phyloP scores from a whole-genome alignment of 2,888 invertebrate genomes.

The Chrysina gloriosa region DNA sequence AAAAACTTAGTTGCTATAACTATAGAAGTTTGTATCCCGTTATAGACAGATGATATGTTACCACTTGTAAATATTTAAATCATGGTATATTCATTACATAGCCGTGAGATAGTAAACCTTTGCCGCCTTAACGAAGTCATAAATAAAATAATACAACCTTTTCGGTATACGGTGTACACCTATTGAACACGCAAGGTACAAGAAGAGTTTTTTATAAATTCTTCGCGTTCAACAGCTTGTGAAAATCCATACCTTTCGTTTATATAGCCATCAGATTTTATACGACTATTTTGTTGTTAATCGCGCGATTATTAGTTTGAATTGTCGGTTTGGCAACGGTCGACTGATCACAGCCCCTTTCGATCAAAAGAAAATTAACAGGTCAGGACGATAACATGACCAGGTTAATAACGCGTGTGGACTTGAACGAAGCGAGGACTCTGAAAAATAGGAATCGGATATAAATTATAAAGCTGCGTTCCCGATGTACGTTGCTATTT shows the following conservation, averaged over 20 bases:
- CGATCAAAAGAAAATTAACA: slow-evolving; percentile 24
- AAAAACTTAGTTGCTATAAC: too few species aligned
- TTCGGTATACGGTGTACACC: too few species aligned
- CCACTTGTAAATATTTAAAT: too few species aligned
- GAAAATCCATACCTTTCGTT: neutral
- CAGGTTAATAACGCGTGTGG: slow-evolving; percentile 9
- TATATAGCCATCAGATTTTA: neutral
- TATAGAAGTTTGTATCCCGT: too few species aligned
- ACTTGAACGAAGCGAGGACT: neutral
- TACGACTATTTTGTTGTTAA: neutral
- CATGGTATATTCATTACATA: too few species aligned
- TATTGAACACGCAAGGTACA: neutral
- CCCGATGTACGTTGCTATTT: neutral
- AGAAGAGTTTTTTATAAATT: neutral
- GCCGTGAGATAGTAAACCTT: too few species aligned
- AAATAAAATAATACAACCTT: neutral
- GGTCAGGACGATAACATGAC: slow-evolving; percentile 3
- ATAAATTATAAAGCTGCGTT: neutral
- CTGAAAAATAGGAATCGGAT: slow-evolving; percentile 2
- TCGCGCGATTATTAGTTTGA: slow-evolving; percentile 2
- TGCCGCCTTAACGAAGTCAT: too few species aligned
- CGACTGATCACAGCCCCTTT: slow-evolving; percentile 10
- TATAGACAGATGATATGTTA: too few species aligned
- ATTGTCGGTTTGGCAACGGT: slow-evolving; percentile 2
- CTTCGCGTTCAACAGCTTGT: slow-evolving; percentile 1